Evolutionary conservation across 1,140 invertebrate genomes (phyloP), one percentile per base, ranked within the genome.

Genomic region (Onthophagus taurus): DNA sequence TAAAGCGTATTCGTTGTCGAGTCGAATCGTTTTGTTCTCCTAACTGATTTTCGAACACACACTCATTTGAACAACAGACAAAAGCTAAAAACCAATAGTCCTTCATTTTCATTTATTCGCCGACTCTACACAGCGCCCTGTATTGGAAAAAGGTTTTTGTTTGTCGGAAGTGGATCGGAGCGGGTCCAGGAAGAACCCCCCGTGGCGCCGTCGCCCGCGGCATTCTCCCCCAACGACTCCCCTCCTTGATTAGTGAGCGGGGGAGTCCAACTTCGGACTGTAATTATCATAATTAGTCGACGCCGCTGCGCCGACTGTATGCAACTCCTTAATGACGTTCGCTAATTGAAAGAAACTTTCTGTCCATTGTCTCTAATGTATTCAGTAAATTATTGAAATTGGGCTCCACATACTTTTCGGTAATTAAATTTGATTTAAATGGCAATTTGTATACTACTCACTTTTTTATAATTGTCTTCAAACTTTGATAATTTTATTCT

Each of bases 71-170:
- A 58, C 53, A 54, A 51, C 54, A 53, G 55, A 61, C 59, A 61
- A 61, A 61, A 61, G 59, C 57, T 56, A 61, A 61, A 61, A 61
- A 61, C 59, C 59, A 61, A 60, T 61, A 59, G 57, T 58, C 58
- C 59, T 61, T 61, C 57, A 56, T 61, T 61, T 60, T 60, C 59
- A 61, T 61, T 61, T 61, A 61, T 61, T 61, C 58, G 54, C 49
- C 52, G 54, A 49, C 50, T 54, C 41, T 47, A n/a, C n/a, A n/a
- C n/a, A n/a, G n/a, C n/a, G 50, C 50, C 49, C 50, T 53, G 53
- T 55, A 59, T 59, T 57, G 55, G 57, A 61, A 61, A 61, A 56
- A 59, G 51, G 54, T 56, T 61, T 59, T 59, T 55, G 55, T 61
- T 58, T 58, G 52, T 46, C 44, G 50, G 49, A 43, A 33, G 50